phyloP scores from a whole-genome alignment of 2,113 vertebrate genomes.

The Gnathonemus echidnorhynchus region DNA sequence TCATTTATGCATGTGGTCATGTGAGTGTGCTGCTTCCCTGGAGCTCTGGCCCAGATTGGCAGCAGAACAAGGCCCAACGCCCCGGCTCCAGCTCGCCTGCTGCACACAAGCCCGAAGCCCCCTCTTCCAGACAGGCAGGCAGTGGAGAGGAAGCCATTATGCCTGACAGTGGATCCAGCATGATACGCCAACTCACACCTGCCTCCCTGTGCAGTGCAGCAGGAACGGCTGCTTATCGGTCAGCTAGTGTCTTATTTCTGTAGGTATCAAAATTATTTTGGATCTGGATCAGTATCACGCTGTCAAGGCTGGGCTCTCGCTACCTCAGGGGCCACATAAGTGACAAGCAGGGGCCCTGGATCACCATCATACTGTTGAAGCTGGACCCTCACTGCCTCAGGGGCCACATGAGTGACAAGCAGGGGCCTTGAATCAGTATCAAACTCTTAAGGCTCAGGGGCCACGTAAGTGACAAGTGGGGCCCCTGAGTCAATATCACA shows the following conservation, averaged over 20 bases:
- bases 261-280: background rate
- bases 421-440: background rate
- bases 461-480: background rate
- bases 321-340: background rate
- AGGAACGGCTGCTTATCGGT: background rate
- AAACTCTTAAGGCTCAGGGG: background rate
- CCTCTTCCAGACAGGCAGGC: background rate
- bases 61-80: background rate
- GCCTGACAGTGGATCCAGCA: background rate
- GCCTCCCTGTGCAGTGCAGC: background rate
- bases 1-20: slow-evolving; percentile 21
- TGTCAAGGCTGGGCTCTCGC: background rate
- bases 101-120: background rate
- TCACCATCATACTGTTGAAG: background rate
- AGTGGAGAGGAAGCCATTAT: background rate
- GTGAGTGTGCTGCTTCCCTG: background rate
- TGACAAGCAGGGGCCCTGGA: background rate
- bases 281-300: background rate
- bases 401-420: background rate
- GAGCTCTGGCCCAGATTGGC: slow-evolving; percentile 18
- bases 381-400: background rate
- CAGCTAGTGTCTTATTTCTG: background rate
- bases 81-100: background rate
- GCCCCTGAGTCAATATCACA: background rate
- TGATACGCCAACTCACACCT: slow-evolving; percentile 7